phyloP scores from a whole-genome alignment of 2,888 invertebrate genomes.

The Ormyrus pomaceus region DNA sequence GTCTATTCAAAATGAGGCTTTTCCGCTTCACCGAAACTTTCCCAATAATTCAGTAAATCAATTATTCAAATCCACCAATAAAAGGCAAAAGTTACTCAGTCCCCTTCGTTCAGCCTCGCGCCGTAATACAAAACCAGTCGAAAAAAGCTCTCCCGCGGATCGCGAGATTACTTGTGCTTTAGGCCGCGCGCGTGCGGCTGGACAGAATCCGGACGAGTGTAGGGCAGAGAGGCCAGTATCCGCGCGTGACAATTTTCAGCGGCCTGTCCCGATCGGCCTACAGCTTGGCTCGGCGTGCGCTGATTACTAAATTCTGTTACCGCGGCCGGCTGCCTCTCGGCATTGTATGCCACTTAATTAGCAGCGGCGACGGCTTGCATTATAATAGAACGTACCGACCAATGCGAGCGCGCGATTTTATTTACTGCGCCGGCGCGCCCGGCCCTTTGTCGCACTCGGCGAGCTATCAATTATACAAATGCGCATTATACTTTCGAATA shows the following conservation, averaged over 20 bases:
- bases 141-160: too few relatives aligned
- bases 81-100: too few relatives aligned
- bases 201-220: too few relatives aligned
- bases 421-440: background rate
- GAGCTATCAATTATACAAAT: conserved; percentile 41
- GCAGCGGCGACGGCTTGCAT: conserved; percentile 29
- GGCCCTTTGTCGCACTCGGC: background rate
- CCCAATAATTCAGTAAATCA: too few relatives aligned
- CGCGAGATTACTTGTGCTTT: too few relatives aligned
- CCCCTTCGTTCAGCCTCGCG: too few relatives aligned
- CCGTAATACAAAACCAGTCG: too few relatives aligned
- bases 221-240: too few relatives aligned
- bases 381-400: conserved; percentile 47
- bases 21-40: too few relatives aligned
- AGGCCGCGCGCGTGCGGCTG: too few relatives aligned
- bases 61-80: too few relatives aligned
- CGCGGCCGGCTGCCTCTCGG: background rate
- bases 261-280: background rate
- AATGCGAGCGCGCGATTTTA: conserved; percentile 30
- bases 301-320: conserved; percentile 55
- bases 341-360: conserved; percentile 44
- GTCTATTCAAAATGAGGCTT: too few relatives aligned
- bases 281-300: background rate
- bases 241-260: conserved; percentile 40
- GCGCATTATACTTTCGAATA: conserved; percentile 17